Evolutionary conservation across 2,888 invertebrate species (phyloP), one percentile per base, ranked within the genome.

Genomic region (Dusona sp.): DNA sequence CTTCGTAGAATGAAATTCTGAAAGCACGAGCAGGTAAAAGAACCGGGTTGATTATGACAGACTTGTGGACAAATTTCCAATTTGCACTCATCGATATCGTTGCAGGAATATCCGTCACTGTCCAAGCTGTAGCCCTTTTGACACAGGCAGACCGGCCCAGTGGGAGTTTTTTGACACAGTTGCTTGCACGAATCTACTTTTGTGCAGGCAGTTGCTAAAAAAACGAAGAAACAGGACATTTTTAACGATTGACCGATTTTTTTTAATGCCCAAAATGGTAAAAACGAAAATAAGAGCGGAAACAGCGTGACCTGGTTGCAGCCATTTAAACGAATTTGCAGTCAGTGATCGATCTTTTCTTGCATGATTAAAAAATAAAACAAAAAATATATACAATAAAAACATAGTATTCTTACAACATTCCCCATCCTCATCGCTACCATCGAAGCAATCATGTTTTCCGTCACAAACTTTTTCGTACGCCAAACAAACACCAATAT

Each of bases 61-160:
- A 95, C 90, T 90, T 98, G 98, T 4, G 97, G 95, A 91, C 98
- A 98, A 0, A 95, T 94, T 22, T 95, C 94, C 2, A 92, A 88
- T 2, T 92, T 88, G 90, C 98, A 98, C 94, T 98, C 98, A 90
- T 98, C 95, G 0, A 97, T 94, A 91, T 98, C 97, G 19, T 92
- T 91, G 89, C 98, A 98, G 33, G 94, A 93, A 70, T 92, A 94
- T 45, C 95, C 95, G 90, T 96, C 96, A 0, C 93, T 90, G 2
- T 92, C 92, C 51, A 96, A 91, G 19, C 92, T 91, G 92, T 95
- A 97, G 1, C 97, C 98, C 0, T 90, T 88, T 1, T 93, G 92
- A 90, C 98, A 98, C 0, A 92, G 90, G 92, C 98, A 98, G 4
- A 94, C 94, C 0, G 96, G 96, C 0, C 97, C 97, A 0, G 91